A percentile compares a stretch with the other conserved stretches of the same genome.
Evolutionary conservation across 2,888 invertebrate genomes (phyloP).

Genomic region (Dasysyrphus tricinctus): DNA sequence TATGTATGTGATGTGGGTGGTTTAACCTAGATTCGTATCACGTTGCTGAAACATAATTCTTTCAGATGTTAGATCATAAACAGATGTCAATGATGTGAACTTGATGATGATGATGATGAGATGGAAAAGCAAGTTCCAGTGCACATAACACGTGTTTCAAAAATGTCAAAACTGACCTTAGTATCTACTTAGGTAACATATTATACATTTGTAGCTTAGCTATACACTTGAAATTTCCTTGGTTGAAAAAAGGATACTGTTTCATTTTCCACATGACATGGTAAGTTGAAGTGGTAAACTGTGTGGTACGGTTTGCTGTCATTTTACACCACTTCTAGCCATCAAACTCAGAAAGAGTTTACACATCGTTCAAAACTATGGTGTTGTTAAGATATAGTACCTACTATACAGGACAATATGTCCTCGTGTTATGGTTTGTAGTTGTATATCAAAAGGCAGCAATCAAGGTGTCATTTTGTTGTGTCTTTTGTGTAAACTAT

Average conservation of each 20-base stretch:
- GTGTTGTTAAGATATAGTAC: neutral
- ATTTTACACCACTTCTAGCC: constrained; percentile 17
- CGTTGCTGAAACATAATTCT: too few relatives aligned
- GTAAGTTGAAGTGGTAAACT: constrained; percentile 32
- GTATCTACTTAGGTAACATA: neutral
- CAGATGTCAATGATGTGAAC: constrained; percentile 13
- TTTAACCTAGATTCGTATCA: neutral
- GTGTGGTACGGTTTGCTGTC: neutral
- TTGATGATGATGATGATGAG: neutral
- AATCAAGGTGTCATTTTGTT: constrained; percentile 51
- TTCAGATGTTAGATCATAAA: neutral
- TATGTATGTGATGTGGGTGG: too few relatives aligned
- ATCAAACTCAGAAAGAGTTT: constrained; percentile 21
- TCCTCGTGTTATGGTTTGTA: constrained; percentile 20
- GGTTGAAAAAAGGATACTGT: constrained; percentile 15
- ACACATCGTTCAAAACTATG: constrained; percentile 12
- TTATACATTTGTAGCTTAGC: neutral
- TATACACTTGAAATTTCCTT: neutral
- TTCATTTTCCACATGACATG: constrained; percentile 18
- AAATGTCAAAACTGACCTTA: constrained; percentile 21
- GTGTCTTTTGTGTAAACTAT: constrained; percentile 51
- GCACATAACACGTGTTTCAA: constrained; percentile 1
- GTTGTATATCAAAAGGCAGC: constrained; percentile 48
- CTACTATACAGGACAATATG: neutral
- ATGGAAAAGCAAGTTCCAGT: neutral